Base-by-base conservation (phyloP, 2,888 invertebrate species). In the Hydropsyche betteni region DNA sequence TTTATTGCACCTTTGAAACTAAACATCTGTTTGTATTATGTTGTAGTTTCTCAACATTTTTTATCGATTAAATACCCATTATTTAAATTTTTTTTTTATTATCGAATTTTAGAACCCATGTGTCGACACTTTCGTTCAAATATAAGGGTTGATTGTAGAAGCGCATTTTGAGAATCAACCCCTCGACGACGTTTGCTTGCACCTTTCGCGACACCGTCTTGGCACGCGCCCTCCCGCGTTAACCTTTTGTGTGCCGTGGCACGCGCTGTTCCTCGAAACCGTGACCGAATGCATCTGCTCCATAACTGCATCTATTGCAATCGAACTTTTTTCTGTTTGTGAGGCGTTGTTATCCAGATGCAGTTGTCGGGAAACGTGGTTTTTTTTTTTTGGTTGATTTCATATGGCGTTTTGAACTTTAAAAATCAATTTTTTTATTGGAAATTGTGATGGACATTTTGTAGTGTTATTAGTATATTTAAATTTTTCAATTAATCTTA, bases 201-300 rank as follows among this genome's bases (percentile, higher is more conserved):
- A 70, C 70, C 70, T 70, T 70, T 70, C 70, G 70, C 24, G 5
- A 12, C 14, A 52, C 69, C 50, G 69, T 52, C 69, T 4, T 52
- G 33, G 70, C 70, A 70, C 70, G 70, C 33, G 70, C 70, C 70
- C 70, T 52, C 38, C 52, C 33, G 70, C 70, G 53, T 70, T 52
- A 53, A 70, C 70, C 70, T 69, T 69, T 69, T 69, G 69, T 69
- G 44, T 44, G 24, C 70, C 34, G 2, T 7, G 70, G 38, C 58
- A 53, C 16, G 36, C 52, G 34, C 51, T 1, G 24, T 24, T 24
- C 24, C 38, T 12, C 12, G 16, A 34, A 24, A 24, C 24, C 68
- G 50, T 44, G 12, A 10, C 33, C 36, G 68, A 55, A 6, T 38
- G 14, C 36, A 34, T 38, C 68, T 68, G 68, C 36, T 7, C 34